Evolutionary conservation across 2,113 vertebrate genomes (phyloP).

Genomic region (Uria lomvia): DNA sequence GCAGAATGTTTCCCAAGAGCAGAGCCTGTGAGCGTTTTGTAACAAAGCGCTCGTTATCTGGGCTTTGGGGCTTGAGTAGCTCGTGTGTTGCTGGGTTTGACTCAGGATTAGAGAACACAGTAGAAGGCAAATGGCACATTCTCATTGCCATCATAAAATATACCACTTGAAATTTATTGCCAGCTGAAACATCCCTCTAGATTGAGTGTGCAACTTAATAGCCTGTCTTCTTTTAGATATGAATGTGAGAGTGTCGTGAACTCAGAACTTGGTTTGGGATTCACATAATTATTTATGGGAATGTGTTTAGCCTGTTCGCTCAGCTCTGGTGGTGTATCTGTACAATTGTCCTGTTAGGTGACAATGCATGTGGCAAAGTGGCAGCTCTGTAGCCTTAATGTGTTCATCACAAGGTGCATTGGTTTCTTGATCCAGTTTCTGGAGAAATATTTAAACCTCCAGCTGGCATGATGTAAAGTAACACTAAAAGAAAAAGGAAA

Average conservation of each 20-base stretch:
- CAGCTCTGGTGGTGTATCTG: neutral
- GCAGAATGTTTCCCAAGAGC: neutral
- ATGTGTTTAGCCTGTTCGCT: neutral
- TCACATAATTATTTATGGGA: neutral
- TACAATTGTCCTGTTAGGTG: neutral
- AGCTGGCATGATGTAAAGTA: neutral
- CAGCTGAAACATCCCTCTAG: neutral
- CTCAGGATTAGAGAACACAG: neutral
- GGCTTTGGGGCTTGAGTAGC: neutral
- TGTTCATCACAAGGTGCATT: slow-evolving; percentile 23
- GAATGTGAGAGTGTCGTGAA: neutral
- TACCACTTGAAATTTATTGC: neutral
- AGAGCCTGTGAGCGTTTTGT: neutral
- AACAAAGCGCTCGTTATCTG: neutral
- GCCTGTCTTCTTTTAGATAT: neutral
- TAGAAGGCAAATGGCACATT: neutral
- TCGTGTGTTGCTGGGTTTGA: neutral
- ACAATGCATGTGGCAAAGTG: neutral
- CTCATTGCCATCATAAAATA: neutral
- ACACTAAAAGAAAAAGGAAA: neutral
- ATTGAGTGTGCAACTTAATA: neutral
- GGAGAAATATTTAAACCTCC: slow-evolving; percentile 35
- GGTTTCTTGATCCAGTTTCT: slow-evolving; percentile 12
- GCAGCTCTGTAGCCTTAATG: slow-evolving; percentile 25
- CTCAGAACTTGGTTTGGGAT: neutral